Base-by-base conservation (phyloP, 2,888 invertebrate genomes). In the Drosophila falleni region DNA sequence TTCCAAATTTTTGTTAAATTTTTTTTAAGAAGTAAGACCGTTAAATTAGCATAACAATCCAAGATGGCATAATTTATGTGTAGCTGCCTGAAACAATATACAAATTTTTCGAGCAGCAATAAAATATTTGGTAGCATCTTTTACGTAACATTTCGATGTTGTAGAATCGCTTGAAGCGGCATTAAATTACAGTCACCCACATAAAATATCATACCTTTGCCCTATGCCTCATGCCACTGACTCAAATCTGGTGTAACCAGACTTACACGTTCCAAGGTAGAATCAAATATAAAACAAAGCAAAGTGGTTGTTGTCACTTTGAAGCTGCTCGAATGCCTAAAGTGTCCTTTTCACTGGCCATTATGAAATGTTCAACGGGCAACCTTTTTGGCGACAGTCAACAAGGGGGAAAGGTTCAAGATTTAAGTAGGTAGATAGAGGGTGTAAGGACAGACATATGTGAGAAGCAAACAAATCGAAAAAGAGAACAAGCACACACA, bases 321-420 rank as follows among this genome's bases (percentile, higher is more conserved):
- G 88, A 84, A 83, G 89, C 84, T 70, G 70, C 67, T 70, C 61
- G 71, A 88, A 70, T 66, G 70, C 66, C 59, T 44, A 68, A 89
- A 84, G 82, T 87, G 87, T 85, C 87, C 89, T 79, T 73, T 79
- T 78, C 78, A 65, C 73, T 78, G 42, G 78, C 81, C 63, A 80
- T 73, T 78, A 77, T 66, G 77, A 78, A 80, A 67, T 71, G 76
- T 44, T 79, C 37, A 50, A 79, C 42, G 60, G 59, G 46, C 76
- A 71, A 79, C 77, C 80, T 77, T 76, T 80, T 76, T 58, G 49
- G 41, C 23, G 19, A 15, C 10, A 42, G 42, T 13, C 15, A 16
- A 33, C 10, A 33, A 42, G 42, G 16, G 23, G 50, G 41, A 9
- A 19, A 44, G 39, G n/a, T 37, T n/a, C 19, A 23, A 46, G 56